A percentile compares a stretch with the other conserved stretches of the same genome.
phyloP scores from a whole-genome alignment of 1,140 invertebrate genomes.

The Chrysoperla carnea region DNA sequence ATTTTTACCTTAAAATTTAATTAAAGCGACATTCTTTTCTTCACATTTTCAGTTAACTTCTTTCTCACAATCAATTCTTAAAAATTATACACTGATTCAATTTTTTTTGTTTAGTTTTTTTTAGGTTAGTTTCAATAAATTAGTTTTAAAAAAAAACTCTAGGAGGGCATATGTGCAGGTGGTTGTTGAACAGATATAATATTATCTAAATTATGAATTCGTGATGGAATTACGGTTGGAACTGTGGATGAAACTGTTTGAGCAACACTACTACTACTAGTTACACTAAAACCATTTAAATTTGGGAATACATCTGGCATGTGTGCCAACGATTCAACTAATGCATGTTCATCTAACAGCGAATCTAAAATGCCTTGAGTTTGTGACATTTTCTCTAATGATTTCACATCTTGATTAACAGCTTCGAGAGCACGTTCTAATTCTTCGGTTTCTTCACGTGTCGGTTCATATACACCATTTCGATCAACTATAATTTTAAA shows the following conservation, averaged over 20 bases:
- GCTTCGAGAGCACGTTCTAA: conserved; percentile 66
- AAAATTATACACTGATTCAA: too few species aligned
- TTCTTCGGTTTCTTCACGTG: conserved; percentile 66
- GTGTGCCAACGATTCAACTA: conserved; percentile 19
- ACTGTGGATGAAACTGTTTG: background rate
- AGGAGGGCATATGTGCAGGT: background rate
- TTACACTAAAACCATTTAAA: background rate
- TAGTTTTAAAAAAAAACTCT: background rate
- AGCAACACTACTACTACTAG: background rate
- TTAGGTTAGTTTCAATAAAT: too few species aligned
- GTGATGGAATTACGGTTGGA: background rate
- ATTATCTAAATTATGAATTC: background rate
- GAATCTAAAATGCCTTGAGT: conserved; percentile 35
- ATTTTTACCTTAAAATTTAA: too few species aligned
- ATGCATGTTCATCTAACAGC: conserved; percentile 17
- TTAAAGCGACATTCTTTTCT: too few species aligned
- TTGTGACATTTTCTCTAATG: conserved; percentile 49
- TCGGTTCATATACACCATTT: conserved; percentile 48
- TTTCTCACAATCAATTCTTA: too few species aligned
- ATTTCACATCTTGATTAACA: conserved; percentile 60
- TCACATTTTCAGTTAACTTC: too few species aligned
- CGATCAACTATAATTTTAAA: conserved; percentile 37
- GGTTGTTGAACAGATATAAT: background rate
- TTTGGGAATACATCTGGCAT: conserved; percentile 3
- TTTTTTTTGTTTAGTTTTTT: too few species aligned